Conservation (phyloP, 1,140 invertebrate species). For the Augochlora pura region DNA sequence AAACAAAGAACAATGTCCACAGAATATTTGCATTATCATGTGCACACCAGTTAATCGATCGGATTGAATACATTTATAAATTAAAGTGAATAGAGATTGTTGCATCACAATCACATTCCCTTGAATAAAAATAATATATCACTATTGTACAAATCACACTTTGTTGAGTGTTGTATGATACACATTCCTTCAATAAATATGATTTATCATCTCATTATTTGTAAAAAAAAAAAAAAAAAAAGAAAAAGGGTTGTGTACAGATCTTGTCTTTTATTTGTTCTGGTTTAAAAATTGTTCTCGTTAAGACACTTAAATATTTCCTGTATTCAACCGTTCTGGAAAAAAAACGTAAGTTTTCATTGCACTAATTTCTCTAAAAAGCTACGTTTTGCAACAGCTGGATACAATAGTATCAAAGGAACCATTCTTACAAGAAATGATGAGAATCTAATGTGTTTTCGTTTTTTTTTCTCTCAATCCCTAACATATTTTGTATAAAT, state of each 20-base stretch:
- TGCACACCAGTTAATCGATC: slow-evolving; percentile 12
- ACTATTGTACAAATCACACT: slow-evolving; percentile 18
- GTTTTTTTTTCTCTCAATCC: slow-evolving; percentile 3
- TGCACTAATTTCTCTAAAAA: slow-evolving; percentile 38
- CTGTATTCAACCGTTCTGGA: slow-evolving; percentile 4
- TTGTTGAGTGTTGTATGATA: slow-evolving; percentile 8
- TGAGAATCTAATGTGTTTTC: slow-evolving; percentile 11
- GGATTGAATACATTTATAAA: background rate
- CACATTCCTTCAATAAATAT: slow-evolving; percentile 11
- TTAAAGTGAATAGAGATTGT: background rate
- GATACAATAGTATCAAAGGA: slow-evolving; percentile 26
- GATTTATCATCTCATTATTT: background rate
- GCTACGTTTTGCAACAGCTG: slow-evolving; percentile 18
- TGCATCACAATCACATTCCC: background rate
- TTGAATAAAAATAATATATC: slow-evolving; percentile 17
- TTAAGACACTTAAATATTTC: slow-evolving; percentile 20
- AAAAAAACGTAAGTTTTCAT: slow-evolving; percentile 47
- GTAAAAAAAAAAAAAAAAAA: no score
- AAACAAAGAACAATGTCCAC: slow-evolving; percentile 1
- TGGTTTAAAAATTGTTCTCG: slow-evolving; percentile 14
- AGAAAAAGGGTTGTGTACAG: slow-evolving; percentile 16
- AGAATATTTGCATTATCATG: slow-evolving; percentile 5
- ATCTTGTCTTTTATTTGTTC: slow-evolving; percentile 20
- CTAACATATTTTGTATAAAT: slow-evolving; percentile 34
- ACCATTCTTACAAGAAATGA: slow-evolving; percentile 25